Conservation (phyloP, 1,140 invertebrate species). For the Drosophila athabasca region DNA sequence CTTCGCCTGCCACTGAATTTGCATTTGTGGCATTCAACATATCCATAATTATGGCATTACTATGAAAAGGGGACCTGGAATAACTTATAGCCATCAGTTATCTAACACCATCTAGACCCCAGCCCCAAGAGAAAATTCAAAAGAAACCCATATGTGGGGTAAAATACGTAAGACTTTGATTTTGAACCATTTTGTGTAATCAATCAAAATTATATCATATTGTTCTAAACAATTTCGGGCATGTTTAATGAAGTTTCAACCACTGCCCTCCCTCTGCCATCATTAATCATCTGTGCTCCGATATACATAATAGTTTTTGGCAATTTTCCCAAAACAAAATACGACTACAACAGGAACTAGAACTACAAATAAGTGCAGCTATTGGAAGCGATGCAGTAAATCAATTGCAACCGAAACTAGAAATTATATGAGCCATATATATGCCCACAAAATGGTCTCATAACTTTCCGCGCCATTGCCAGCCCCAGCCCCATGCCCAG, state of each 20-base stretch:
- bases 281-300: too few species aligned
- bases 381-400: slow-evolving; percentile 45
- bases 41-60: background rate
- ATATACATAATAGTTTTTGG: slow-evolving; percentile 18
- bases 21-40: slow-evolving; percentile 27
- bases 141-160: too few species aligned
- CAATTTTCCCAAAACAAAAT: slow-evolving; percentile 8
- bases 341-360: background rate
- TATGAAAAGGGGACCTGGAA: too few species aligned
- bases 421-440: slow-evolving; percentile 66
- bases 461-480: slow-evolving; percentile 62
- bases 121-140: too few species aligned
- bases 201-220: too few species aligned
- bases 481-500: slow-evolving; percentile 10
- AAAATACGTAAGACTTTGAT: too few species aligned
- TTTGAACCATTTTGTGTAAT: too few species aligned
- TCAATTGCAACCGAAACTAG: slow-evolving; percentile 63
- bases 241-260: too few species aligned
- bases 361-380: slow-evolving; percentile 29
- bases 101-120: too few species aligned
- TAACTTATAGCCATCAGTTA: too few species aligned
- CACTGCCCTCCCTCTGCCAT: too few species aligned
- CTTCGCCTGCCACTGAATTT: slow-evolving; percentile 19
- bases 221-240: too few species aligned
- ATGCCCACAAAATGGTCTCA: slow-evolving; percentile 61